Evolutionary conservation across 2,113 vertebrate genomes (phyloP).

Genomic region (Fulica atra): DNA sequence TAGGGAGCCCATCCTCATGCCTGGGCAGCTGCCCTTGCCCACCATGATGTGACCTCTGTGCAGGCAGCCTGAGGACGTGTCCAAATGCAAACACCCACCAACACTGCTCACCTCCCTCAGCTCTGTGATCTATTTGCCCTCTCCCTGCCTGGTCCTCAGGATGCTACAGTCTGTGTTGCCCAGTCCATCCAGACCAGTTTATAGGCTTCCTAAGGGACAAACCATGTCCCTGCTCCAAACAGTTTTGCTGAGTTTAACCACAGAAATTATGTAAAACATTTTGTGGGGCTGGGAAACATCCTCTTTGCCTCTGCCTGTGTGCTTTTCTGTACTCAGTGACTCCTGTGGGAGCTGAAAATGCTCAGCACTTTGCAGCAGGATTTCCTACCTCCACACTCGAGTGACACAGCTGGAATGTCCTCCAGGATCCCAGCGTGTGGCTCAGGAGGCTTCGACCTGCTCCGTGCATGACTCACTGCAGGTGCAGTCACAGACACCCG

Average conservation of each 20-base stretch:
- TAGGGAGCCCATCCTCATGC: neutral
- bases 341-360: neutral
- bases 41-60: accelerated
- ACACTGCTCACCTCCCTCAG: neutral
- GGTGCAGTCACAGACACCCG: neutral
- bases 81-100: neutral
- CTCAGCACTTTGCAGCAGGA: neutral
- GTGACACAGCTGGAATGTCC: neutral
- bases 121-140: neutral
- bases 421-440: neutral
- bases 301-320: neutral
- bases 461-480: accelerated
- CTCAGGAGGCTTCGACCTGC: neutral
- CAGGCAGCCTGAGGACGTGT: neutral
- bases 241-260: neutral
- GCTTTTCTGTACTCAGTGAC: neutral
- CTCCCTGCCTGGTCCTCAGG: neutral
- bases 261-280: neutral
- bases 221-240: neutral
- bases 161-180: neutral
- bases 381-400: neutral
- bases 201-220: neutral
- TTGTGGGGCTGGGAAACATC: neutral
- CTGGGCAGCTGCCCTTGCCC: neutral
- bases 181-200: neutral